Evolutionary conservation across 2,113 vertebrate species (phyloP), one percentile per base, ranked within the genome.

Genomic region (Gopherus evgoodei): DNA sequence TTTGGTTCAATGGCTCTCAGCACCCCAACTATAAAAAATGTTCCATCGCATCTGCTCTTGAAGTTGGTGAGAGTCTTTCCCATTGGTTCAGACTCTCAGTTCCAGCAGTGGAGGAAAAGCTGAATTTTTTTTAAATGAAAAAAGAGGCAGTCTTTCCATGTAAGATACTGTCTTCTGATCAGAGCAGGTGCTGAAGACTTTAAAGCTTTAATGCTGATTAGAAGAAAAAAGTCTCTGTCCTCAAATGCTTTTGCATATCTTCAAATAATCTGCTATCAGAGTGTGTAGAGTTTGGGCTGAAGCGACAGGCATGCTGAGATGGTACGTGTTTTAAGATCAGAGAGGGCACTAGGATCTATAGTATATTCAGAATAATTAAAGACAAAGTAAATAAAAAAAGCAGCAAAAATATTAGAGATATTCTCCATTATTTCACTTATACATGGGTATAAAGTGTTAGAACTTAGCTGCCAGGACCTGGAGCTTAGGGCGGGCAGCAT

Each of bases 271-370:
- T 50, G 38, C 89, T 87, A 59, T 69, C 47, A 38, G 54, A 25
- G 22, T 35, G 57, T 59, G 75, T 76, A 78, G 85, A 62, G 90
- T 9, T 0, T 50, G 56, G 82, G 90, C 91, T n/a, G 83, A 79
- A 50, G 83, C 76, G 53, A 80, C 72, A 97, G 95, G 89, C 94
- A 53, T 50, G 93, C 89, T 1, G 5, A 89, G 2, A 29, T 57
- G 78, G 93, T 94, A 96, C 91, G 57, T 65, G 81, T 7, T 88
- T 31, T 78, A 50, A 75, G 53, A 96, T 95, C 97, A 94, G 96
- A 97, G 94, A 95, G 96, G 94, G 96, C 94, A 96, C 93, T 90
- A 89, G 79, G 90, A 65, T 69, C 94, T 95, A 89, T 93, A 21
- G 38, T 92, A 96, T 56, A 59, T 17, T 88, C 87, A 81, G 35